Percentiles rank a stretch among this genome's conserved stretches.
Evolutionary conservation across 2,888 invertebrate genomes (phyloP).

Genomic region (Halocaridina rubra): DNA sequence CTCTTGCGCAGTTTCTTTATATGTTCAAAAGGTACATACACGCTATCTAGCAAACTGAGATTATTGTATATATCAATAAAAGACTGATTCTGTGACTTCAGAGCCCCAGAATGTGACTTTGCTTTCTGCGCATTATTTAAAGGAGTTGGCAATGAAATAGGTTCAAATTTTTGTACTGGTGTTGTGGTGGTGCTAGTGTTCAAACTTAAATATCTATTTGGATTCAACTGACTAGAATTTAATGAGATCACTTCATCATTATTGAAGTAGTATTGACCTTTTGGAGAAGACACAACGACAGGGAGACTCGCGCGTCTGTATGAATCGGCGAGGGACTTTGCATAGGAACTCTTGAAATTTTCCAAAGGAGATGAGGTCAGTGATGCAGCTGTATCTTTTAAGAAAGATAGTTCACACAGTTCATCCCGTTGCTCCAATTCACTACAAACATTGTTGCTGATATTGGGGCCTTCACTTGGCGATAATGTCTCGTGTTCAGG

Average conservation of each 20-base stretch:
- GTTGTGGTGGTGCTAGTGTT: conserved; percentile 2
- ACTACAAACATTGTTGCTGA: not conserved
- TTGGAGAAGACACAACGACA: conserved; percentile 23
- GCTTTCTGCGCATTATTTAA: too few relatives aligned
- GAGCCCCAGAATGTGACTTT: too few relatives aligned
- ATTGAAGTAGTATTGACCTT: conserved; percentile 38
- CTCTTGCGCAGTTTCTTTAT: not conserved
- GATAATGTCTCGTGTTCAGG: not conserved
- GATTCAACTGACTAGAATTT: conserved; percentile 12
- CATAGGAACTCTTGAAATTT: conserved; percentile 55
- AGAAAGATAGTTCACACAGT: conserved; percentile 9
- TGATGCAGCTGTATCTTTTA: conserved; percentile 12
- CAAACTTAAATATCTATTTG: conserved; percentile 22
- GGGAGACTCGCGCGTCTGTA: conserved; percentile 48
- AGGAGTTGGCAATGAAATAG: conserved; percentile 25
- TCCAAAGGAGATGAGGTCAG: conserved; percentile 31
- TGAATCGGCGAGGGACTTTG: conserved; percentile 54
- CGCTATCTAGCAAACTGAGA: too few relatives aligned
- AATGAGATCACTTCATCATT: conserved; percentile 36
- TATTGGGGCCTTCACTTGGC: not conserved
- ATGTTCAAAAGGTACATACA: too few relatives aligned
- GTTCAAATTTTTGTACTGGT: not conserved
- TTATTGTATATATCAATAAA: too few relatives aligned
- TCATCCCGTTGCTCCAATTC: conserved; percentile 9
- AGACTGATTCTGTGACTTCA: too few relatives aligned